Evolutionary conservation across 2,797 vertebrate species (phyloP).

Genomic region (Tangara arthus): DNA sequence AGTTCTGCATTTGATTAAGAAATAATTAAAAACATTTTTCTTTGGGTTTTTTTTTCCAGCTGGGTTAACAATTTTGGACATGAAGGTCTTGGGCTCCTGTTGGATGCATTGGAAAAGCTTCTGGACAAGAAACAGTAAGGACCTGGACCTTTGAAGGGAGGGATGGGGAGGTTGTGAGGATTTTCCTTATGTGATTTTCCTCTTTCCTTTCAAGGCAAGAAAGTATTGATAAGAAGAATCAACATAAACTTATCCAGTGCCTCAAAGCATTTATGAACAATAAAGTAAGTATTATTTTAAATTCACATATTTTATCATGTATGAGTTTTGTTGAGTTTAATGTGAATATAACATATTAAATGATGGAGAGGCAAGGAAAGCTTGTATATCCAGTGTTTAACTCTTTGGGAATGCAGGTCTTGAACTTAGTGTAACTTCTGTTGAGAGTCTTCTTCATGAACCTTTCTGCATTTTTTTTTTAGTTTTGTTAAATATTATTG

Average conservation of each 20-base stretch:
- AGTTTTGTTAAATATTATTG: neutral
- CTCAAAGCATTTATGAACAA: constrained; percentile 99
- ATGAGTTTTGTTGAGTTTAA: neutral
- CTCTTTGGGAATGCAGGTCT: neutral
- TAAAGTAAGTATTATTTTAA: constrained; percentile 82
- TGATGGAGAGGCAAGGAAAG: neutral
- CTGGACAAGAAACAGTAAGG: constrained; percentile 98
- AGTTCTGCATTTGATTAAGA: neutral
- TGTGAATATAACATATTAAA: neutral
- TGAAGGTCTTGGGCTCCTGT: constrained; percentile 94
- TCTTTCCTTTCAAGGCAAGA: constrained; percentile 84
- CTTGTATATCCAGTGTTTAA: neutral
- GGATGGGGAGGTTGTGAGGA: neutral
- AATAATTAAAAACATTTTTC: neutral
- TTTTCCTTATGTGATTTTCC: neutral
- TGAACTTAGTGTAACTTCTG: neutral
- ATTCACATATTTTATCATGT: neutral
- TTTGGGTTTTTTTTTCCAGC: constrained; percentile 64
- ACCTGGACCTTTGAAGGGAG: neutral
- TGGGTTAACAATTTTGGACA: constrained; percentile 99
- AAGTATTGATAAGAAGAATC: constrained; percentile 93
- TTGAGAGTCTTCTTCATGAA: neutral
- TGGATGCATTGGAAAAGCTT: constrained; percentile 91
- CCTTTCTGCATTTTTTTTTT: neutral
- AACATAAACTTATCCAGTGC: constrained; percentile 98